A percentile compares a stretch with the other conserved stretches of the same genome.
phyloP scores from a whole-genome alignment of 2,888 invertebrate species.

The Calameuta idolon region DNA sequence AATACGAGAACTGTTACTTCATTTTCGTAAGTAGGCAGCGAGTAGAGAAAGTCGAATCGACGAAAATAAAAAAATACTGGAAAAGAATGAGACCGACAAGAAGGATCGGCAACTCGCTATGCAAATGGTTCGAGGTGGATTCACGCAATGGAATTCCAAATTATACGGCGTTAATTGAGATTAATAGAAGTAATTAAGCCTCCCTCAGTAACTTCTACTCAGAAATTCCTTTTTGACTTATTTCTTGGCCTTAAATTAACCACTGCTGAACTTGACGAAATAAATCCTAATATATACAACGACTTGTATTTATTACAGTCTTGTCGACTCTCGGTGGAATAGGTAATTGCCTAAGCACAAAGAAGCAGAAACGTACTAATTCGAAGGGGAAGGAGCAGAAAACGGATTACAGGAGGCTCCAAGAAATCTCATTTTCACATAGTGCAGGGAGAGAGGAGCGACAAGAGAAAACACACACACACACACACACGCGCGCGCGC shows the following conservation, averaged over 20 bases:
- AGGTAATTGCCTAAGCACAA: neutral
- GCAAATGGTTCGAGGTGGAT: slow-evolving; percentile 5
- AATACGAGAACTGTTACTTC: slow-evolving; percentile 28
- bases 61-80: slow-evolving; percentile 12
- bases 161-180: slow-evolving; percentile 23
- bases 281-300: slow-evolving; percentile 17
- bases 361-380: neutral
- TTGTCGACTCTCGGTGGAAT: slow-evolving; percentile 10
- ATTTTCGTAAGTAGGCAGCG: neutral
- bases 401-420: too few relatives aligned
- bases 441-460: too few relatives aligned
- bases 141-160: slow-evolving; percentile 17
- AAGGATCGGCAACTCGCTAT: neutral
- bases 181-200: slow-evolving; percentile 24
- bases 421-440: too few relatives aligned
- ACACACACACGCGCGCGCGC: too few relatives aligned
- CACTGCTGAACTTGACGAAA: slow-evolving; percentile 17
- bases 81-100: neutral
- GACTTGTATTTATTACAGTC: slow-evolving; percentile 11
- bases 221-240: slow-evolving; percentile 20
- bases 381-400: neutral
- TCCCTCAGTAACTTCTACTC: slow-evolving; percentile 15
- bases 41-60: too few relatives aligned
- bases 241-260: slow-evolving; percentile 21
- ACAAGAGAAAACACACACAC: neutral